Evolutionary conservation across 2,113 vertebrate species (phyloP), one percentile per base, ranked within the genome.

Genomic region (Tinamus guttatus): DNA sequence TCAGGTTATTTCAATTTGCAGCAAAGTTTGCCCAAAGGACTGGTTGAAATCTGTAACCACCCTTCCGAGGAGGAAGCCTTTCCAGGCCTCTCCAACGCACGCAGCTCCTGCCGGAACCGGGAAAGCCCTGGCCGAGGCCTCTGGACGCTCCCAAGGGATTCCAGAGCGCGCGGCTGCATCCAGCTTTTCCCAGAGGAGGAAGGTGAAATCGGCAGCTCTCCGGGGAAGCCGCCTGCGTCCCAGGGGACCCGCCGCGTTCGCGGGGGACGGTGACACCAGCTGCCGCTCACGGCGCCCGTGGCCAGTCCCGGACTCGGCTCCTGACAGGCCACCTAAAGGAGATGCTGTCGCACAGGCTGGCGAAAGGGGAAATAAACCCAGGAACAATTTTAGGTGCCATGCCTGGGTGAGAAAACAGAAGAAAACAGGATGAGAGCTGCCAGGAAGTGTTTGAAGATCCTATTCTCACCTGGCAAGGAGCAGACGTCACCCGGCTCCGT

Each of bases 251-350:
- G 67, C 38, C 5, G 1, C 49, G 3, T 54, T 83, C 0, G 1
- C 90, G 93, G 82, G 41, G 73, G 38, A 78, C 3, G 5, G 81
- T 95, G 94, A 24, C 89, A 73, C 78, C 89, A 92, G 86, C 89
- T 95, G 89, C 84, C 91, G 43, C 65, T 85, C 85, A 19, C 79
- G 68, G 40, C 4, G 40, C 40, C 79, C 67, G 0, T 83, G 36
- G 5, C 85, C 30, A 78, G 11, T 32, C 67, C 82, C 81, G 71
- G 91, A 91, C 47, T 49, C 94, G 13, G 40, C 40, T 41, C 40
- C 40, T 13, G 40, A 41, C 40, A 41, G 40, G 40, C 40, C 40
- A 41, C 40, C 40, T 41, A 12, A 41, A 41, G 63, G 81, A 95
- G 70, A 74, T 59, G 77, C 1, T 65, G 5, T 12, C 38, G 62